Conservation (phyloP, 1,140 invertebrate genomes). For the Dryas iulia region DNA sequence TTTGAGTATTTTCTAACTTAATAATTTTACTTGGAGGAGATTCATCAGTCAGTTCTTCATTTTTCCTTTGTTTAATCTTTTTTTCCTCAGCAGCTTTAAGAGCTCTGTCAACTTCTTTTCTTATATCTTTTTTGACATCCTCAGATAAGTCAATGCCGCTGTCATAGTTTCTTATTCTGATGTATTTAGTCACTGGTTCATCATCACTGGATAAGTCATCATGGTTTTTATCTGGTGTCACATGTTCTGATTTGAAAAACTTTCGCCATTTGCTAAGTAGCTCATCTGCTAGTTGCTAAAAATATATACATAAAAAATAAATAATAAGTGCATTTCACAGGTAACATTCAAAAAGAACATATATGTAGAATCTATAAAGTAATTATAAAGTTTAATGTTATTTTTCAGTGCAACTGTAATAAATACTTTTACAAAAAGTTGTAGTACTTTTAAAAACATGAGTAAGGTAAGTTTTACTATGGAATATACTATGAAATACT, state of each 20-base stretch:
- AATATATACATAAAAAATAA: too few species aligned
- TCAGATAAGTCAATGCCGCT: constrained; percentile 56
- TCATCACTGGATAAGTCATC: constrained; percentile 34
- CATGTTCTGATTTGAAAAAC: constrained; percentile 34
- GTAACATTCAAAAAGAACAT: too few species aligned
- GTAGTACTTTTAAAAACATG: too few species aligned
- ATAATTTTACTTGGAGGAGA: constrained; percentile 18
- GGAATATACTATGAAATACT: too few species aligned
- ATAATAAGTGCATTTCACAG: constrained; percentile 25
- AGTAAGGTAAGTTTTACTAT: too few species aligned
- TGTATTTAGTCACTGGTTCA: constrained; percentile 68
- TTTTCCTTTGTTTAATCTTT: neutral
- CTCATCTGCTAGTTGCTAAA: constrained; percentile 18
- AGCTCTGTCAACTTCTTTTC: constrained; percentile 51
- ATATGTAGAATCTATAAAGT: too few species aligned
- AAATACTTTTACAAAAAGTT: too few species aligned
- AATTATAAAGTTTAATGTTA: too few species aligned
- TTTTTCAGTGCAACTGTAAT: too few species aligned
- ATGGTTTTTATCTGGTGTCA: constrained; percentile 20
- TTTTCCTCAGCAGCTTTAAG: constrained; percentile 34
- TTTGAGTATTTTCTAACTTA: constrained; percentile 12
- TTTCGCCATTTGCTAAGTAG: constrained; percentile 29
- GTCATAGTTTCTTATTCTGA: constrained; percentile 42
- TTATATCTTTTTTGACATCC: constrained; percentile 53
- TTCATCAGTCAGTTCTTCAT: neutral